Base-by-base conservation (phyloP, 2,888 invertebrate species). In the Eulithis prunata region DNA sequence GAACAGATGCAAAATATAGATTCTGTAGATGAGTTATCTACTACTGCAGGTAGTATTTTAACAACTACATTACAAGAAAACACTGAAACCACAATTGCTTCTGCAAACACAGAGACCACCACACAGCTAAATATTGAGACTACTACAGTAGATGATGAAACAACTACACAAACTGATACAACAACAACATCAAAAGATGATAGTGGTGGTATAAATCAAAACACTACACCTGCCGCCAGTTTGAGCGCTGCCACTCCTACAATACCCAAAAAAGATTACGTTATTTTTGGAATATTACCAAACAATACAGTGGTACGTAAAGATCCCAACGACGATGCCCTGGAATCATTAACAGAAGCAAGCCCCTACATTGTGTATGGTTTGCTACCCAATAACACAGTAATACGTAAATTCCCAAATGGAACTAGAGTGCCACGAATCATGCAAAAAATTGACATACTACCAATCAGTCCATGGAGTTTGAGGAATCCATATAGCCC, bases 251-350 rank as follows among this genome's bases (percentile, higher is more conserved):
- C 77, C 68, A 80, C 81, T 73, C 74, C 84, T 74, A 72, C 79
- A 38, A 82, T 89, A 78, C 95, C 95, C 61, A 94, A 94, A 81
- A 94, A 94, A 87, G 96, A 96, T 90, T 96, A 95, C 82, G 94
- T 95, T 71, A 94, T 96, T 75, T 96, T 96, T 83, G 96, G 96
- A 78, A 95, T 96, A 77, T 94, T 96, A 77, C 96, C 96, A 70
- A 96, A 96, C 86, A 96, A 96, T 90, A 96, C 96, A 73, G 95
- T 96, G 87, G 95, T 96, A 85, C 94, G 96, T 87, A 96, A 96
- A 90, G 94, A 95, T 75, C 96, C 96, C 75, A 94, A 95, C 81
- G 94, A 95, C 78, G 95, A 95, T 85, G 84, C 94, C 79, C 93
- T 95, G 87, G 95, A 95, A 83, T 91, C 94, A 81, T 93, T 95